Percentiles rank a stretch among this genome's conserved stretches.
phyloP scores from a whole-genome alignment of 2,113 vertebrate species.

The Pomatorhinus ruficollis region DNA sequence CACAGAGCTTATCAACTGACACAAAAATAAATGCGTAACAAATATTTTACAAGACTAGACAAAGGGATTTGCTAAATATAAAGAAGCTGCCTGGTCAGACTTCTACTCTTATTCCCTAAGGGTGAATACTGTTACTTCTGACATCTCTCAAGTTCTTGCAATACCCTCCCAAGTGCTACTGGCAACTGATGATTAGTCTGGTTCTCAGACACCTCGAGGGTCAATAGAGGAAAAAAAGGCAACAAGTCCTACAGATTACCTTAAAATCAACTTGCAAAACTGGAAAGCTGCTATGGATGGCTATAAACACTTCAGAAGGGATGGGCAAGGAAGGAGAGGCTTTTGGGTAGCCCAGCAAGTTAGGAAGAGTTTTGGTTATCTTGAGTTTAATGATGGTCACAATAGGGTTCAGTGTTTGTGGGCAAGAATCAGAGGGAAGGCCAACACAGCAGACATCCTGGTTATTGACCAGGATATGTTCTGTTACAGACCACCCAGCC shows the following conservation, averaged over 20 bases:
- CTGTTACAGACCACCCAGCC: background rate
- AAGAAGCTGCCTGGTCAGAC: constrained; percentile 4
- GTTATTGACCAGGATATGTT: too few species aligned
- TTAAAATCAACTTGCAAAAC: background rate
- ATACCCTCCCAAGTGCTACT: background rate
- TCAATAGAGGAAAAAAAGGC: background rate
- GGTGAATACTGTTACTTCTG: background rate
- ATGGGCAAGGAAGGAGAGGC: background rate
- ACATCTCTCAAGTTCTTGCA: background rate
- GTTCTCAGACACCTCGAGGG: background rate
- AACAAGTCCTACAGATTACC: background rate
- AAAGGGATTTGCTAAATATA: constrained; percentile 39
- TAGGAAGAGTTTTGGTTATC: background rate
- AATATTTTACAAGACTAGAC: background rate
- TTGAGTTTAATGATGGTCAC: background rate
- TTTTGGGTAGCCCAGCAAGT: background rate
- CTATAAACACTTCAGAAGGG: background rate
- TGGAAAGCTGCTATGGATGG: background rate
- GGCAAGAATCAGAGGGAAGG: background rate
- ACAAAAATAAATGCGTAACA: constrained; percentile 22
- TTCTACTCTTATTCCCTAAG: background rate
- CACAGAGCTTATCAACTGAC: constrained; percentile 20
- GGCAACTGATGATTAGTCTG: background rate
- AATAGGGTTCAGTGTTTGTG: background rate
- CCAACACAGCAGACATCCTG: background rate